Evolutionary conservation across 2,113 vertebrate genomes (phyloP).

Genomic region (Corythoichthys haematopterus): DNA sequence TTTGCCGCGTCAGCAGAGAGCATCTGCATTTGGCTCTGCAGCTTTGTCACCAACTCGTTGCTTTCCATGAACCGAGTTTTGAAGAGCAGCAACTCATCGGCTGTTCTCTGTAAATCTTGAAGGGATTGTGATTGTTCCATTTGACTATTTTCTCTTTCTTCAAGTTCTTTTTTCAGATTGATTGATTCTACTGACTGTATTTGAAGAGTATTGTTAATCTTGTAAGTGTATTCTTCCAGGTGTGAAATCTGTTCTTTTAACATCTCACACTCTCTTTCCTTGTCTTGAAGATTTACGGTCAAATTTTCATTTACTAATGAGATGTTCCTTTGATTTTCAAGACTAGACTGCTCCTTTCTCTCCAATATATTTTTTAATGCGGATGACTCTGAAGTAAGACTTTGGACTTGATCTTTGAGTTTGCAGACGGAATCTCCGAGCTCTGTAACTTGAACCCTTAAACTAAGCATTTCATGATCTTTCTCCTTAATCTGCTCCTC

Average conservation of each 20-base stretch:
- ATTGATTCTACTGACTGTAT: conserved; percentile 55
- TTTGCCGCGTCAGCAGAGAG: conserved; percentile 35
- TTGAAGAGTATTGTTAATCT: conserved; percentile 58
- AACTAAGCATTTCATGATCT: conserved; percentile 48
- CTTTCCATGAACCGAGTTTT: conserved; percentile 67
- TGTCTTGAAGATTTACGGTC: conserved; percentile 58
- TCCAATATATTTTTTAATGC: conserved; percentile 59
- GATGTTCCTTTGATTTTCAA: conserved; percentile 47
- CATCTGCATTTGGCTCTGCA: conserved; percentile 52
- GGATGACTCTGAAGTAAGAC: conserved; percentile 60
- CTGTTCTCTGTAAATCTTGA: conserved; percentile 59
- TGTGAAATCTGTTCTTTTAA: conserved; percentile 67
- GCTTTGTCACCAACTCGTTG: conserved; percentile 57
- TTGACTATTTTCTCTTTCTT: conserved; percentile 62
- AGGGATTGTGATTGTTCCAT: conserved; percentile 54
- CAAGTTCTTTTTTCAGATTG: conserved; percentile 50
- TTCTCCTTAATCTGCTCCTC: conserved; percentile 68
- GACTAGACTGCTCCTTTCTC: conserved; percentile 65
- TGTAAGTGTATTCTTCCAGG: conserved; percentile 60
- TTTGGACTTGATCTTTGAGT: conserved; percentile 60
- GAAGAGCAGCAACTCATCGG: conserved; percentile 58
- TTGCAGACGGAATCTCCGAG: conserved; percentile 51
- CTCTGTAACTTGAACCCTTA: conserved; percentile 63
- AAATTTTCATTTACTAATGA: conserved; percentile 55
- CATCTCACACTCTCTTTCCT: conserved; percentile 66